Evolutionary conservation across 2,113 vertebrate species (phyloP).

Genomic region (Brachyistius frenatus): DNA sequence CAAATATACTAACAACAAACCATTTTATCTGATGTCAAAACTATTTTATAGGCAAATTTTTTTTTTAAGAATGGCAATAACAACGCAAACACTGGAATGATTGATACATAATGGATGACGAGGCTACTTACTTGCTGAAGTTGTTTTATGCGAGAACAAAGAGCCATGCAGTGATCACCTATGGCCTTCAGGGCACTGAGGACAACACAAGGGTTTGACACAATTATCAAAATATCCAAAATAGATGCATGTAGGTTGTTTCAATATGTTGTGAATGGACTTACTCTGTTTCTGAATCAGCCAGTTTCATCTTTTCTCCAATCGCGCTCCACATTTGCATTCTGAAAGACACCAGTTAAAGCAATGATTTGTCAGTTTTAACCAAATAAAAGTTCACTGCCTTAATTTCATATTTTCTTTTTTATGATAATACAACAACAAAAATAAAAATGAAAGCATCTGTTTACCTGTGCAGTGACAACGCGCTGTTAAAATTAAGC

Average conservation of each 20-base stretch:
- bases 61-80: no score
- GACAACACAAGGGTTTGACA: not conserved
- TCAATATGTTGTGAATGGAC: constrained; percentile 24
- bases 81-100: not conserved
- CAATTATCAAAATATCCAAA: not conserved
- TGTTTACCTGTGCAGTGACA: constrained; percentile 82
- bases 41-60: not conserved
- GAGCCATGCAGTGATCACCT: constrained; percentile 67
- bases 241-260: not conserved
- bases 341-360: constrained; percentile 63
- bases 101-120: not conserved
- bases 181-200: constrained; percentile 74
- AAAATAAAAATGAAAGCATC: not conserved
- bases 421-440: not conserved
- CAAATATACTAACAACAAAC: not conserved
- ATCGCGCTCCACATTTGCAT: constrained; percentile 85
- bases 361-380: not conserved
- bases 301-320: constrained; percentile 76
- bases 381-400: not conserved
- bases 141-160: constrained; percentile 74
- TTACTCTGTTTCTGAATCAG: constrained; percentile 75
- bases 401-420: not conserved
- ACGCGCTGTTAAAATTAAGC: constrained; percentile 77
- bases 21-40: not conserved
- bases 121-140: constrained; percentile 71